A percentile compares a stretch with the other conserved stretches of the same genome.
Evolutionary conservation across 2,888 invertebrate species (phyloP).

Genomic region (Poecilobothrus nobilitatus): DNA sequence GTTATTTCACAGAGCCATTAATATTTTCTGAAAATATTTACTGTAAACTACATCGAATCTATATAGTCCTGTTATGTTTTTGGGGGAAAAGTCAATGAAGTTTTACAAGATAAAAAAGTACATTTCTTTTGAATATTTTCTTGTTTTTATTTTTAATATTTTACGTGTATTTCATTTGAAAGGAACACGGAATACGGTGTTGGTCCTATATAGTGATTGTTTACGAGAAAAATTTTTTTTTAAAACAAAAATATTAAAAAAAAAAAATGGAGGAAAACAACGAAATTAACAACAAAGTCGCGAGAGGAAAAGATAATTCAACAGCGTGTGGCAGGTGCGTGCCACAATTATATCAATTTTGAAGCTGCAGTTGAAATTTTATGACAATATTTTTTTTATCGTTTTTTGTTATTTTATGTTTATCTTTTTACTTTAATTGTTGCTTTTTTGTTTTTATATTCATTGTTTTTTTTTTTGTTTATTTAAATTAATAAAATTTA

Average conservation of each 20-base stretch:
- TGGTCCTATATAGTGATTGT: background rate
- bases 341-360: background rate
- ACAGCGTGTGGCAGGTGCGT: slow-evolving; percentile 6
- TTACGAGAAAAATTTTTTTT: background rate
- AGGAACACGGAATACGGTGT: background rate
- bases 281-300: background rate
- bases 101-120: background rate
- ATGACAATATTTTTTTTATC: background rate
- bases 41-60: background rate
- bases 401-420: background rate
- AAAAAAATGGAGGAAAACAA: background rate
- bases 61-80: background rate
- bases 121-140: background rate
- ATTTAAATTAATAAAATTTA: background rate
- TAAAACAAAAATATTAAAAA: background rate
- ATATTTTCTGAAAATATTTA: too few relatives aligned
- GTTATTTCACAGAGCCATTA: too few relatives aligned
- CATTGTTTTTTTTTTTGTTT: background rate
- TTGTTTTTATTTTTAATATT: background rate
- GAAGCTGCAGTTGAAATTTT: background rate
- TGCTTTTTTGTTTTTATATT: too few relatives aligned
- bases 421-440: background rate
- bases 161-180: background rate
- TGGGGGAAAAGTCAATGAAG: background rate
- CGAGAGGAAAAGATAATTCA: background rate